Conservation (phyloP, 2,113 vertebrate genomes). For the Oxyura jamaicensis region DNA sequence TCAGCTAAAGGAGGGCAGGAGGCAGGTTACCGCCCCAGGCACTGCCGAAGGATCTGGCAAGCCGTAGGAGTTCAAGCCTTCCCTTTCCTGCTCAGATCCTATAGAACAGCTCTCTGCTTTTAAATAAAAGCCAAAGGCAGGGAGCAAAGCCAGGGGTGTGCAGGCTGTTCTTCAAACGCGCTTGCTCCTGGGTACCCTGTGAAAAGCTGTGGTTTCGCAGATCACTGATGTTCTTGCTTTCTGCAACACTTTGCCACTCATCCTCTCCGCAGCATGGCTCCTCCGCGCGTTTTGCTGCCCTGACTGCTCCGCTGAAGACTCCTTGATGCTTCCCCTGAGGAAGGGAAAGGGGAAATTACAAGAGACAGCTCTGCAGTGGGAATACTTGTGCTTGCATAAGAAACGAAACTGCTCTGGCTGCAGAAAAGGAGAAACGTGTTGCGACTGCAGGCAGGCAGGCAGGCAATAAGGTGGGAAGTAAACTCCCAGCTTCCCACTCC, state of each 20-base stretch:
- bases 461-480: background rate
- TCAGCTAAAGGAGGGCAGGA: background rate
- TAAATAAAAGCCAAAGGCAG: background rate
- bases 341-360: slow-evolving; percentile 25
- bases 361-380: background rate
- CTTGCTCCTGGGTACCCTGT: background rate
- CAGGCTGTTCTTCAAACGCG: background rate
- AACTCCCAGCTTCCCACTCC: background rate
- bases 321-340: background rate
- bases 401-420: background rate
- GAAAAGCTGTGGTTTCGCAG: background rate
- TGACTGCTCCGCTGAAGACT: background rate
- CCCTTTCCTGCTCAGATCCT: background rate
- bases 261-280: background rate
- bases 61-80: background rate
- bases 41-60: background rate
- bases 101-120: background rate
- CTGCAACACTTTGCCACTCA: background rate
- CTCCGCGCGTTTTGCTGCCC: background rate
- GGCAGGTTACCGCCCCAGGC: background rate
- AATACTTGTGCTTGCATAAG: background rate
- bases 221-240: background rate
- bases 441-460: background rate
- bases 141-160: background rate
- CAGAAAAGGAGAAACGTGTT: slow-evolving; percentile 7